Evolutionary conservation across 1,140 invertebrate genomes (phyloP).

Genomic region (Marisa cornuarietis): DNA sequence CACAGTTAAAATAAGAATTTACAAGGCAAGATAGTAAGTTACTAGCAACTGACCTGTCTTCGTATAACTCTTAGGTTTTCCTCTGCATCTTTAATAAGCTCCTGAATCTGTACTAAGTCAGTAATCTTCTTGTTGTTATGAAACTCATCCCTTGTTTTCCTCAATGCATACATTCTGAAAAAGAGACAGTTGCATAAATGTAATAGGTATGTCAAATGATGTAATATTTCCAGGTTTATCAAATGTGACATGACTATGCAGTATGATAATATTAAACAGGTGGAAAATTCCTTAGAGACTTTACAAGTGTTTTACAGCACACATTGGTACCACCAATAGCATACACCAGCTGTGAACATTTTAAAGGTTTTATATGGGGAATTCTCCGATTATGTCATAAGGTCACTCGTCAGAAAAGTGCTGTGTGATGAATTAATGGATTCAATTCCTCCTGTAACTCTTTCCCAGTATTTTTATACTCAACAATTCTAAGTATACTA

Average conservation of each 20-base stretch:
- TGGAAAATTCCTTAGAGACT: background rate
- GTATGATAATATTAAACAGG: background rate
- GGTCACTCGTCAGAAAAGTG: too few species aligned
- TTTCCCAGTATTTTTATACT: too few species aligned
- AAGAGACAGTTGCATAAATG: background rate
- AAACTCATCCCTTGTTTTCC: slow-evolving; percentile 62
- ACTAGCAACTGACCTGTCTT: slow-evolving; percentile 54
- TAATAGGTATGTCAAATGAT: background rate
- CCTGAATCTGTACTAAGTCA: slow-evolving; percentile 48
- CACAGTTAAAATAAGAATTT: too few species aligned
- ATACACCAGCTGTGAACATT: background rate
- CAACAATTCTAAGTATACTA: background rate
- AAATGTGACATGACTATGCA: background rate
- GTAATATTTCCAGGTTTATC: too few species aligned
- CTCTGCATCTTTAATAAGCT: slow-evolving; percentile 55
- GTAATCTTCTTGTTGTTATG: slow-evolving; percentile 54
- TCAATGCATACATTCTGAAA: slow-evolving; percentile 61
- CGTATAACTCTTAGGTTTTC: slow-evolving; percentile 62
- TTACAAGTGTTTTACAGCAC: background rate
- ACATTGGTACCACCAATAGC: background rate
- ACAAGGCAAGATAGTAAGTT: background rate
- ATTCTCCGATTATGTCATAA: too few species aligned
- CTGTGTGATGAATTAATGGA: too few species aligned
- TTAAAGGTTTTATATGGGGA: too few species aligned
- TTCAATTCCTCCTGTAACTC: too few species aligned